A percentile compares a stretch with the other conserved stretches of the same genome.
Conservation (phyloP, 2,888 invertebrate genomes). For the Thereva unica region DNA sequence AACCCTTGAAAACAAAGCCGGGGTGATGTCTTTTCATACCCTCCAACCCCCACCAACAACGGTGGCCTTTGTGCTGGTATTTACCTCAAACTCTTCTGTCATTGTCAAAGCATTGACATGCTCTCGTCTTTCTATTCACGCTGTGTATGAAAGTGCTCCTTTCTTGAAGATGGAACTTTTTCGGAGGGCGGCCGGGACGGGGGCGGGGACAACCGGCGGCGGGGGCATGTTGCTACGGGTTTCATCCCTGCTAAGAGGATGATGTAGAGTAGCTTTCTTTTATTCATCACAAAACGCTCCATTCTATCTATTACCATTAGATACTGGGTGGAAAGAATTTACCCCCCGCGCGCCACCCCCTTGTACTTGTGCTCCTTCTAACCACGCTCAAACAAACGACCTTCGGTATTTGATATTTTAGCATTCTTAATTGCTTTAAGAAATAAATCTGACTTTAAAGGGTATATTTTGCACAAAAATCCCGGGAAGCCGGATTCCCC, state of each 20-base stretch:
- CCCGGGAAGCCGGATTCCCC: too few relatives aligned
- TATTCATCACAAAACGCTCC: constrained; percentile 23
- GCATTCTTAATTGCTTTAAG: too few relatives aligned
- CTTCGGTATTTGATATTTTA: too few relatives aligned
- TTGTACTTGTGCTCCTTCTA: too few relatives aligned
- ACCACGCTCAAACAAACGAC: too few relatives aligned
- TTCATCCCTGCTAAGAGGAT: constrained; percentile 1
- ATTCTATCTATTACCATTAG: constrained; percentile 9
- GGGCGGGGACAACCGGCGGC: neutral
- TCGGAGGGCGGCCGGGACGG: too few relatives aligned
- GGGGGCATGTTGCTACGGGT: constrained; percentile 1
- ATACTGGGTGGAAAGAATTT: too few relatives aligned
- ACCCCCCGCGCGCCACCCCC: too few relatives aligned
- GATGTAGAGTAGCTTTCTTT: constrained; percentile 15
- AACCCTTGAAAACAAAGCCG: constrained; percentile 45
- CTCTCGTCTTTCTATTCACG: constrained; percentile 1
- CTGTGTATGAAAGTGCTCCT: neutral
- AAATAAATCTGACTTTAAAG: too few relatives aligned
- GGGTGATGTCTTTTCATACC: constrained; percentile 39
- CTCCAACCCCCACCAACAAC: neutral
- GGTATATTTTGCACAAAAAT: too few relatives aligned
- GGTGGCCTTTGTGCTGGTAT: constrained; percentile 10
- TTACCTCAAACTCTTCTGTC: constrained; percentile 22
- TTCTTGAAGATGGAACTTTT: neutral
- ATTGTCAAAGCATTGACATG: constrained; percentile 32